Evolutionary conservation across 2,888 invertebrate species (phyloP), one percentile per base, ranked within the genome.

Genomic region (Andrena chrysosceles): DNA sequence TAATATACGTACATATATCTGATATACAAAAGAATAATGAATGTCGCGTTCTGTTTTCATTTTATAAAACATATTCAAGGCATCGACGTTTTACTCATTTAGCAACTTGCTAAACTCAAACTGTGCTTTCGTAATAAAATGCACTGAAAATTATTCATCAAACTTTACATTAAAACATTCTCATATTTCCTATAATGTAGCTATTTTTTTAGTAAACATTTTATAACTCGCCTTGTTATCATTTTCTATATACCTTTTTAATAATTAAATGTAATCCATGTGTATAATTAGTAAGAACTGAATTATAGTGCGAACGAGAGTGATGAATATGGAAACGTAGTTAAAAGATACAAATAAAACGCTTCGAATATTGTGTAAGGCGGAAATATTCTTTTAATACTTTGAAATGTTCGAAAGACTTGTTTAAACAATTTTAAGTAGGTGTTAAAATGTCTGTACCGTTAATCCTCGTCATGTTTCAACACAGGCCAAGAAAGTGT

Each of bases 71-170:
- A 6, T 6, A 26, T 20, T 54, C 26, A n/a, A 54, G 29, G 16
- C 60, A 35, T 49, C 16, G 13, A 16, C 20, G 6, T 13, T 33
- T 54, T 54, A 13, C 20, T 31, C 26, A 13, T 5, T 60, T 16
- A 2, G 5, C 31, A 56, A n/a, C n/a, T 59, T 60, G 5, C 29
- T 60, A 31, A 26, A 16, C 1, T 42, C 13, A 13, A 13, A 23
- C 13, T 13, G 1, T 31, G 23, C 29, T 76, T 54, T 63, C 29
- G 16, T 71, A 48, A 64, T 48, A 71, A 71, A 64, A 71, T 49
- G 0, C 33, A 7, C 26, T 54, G 10, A 63, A 48, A 48, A 69
- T 52, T 16, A 59, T 56, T 10, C 49, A 13, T n/a, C 33, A 0
- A 26, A 16, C 62, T 10, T 62, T n/a, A 8, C 20, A 23, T 7